Percentiles rank a stretch among this genome's conserved stretches.
phyloP scores from a whole-genome alignment of 1,140 invertebrate species.

The Samia ricini region DNA sequence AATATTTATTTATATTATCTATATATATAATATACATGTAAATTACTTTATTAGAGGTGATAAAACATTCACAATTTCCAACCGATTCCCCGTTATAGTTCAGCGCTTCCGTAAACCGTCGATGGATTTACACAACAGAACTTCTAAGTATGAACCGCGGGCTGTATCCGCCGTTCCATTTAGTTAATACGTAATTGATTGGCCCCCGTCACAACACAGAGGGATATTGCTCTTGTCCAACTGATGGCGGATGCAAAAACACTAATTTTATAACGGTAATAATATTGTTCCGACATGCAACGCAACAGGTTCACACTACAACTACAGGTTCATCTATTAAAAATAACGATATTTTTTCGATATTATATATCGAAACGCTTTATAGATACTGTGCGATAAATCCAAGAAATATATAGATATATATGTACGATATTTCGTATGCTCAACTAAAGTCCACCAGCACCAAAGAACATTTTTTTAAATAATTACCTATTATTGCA shows the following conservation, averaged over 20 bases:
- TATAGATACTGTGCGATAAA: too few relatives aligned
- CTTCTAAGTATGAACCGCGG: neutral
- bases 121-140: neutral
- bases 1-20: neutral
- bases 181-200: conserved; percentile 62
- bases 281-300: conserved; percentile 48
- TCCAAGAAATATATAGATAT: too few relatives aligned
- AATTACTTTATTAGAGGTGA: neutral
- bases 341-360: too few relatives aligned
- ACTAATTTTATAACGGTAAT: conserved; percentile 68
- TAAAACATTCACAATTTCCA: neutral
- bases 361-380: too few relatives aligned
- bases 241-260: conserved; percentile 69
- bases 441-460: too few relatives aligned
- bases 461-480: too few relatives aligned
- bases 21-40: too few relatives aligned
- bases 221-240: conserved; percentile 51
- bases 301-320: conserved; percentile 13
- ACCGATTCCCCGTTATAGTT: neutral
- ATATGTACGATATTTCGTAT: too few relatives aligned
- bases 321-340: too few relatives aligned
- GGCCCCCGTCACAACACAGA: conserved; percentile 55
- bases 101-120: neutral
- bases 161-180: neutral
- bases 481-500: too few relatives aligned